phyloP scores from a whole-genome alignment of 2,888 invertebrate genomes.

The Gerris lacustris region DNA sequence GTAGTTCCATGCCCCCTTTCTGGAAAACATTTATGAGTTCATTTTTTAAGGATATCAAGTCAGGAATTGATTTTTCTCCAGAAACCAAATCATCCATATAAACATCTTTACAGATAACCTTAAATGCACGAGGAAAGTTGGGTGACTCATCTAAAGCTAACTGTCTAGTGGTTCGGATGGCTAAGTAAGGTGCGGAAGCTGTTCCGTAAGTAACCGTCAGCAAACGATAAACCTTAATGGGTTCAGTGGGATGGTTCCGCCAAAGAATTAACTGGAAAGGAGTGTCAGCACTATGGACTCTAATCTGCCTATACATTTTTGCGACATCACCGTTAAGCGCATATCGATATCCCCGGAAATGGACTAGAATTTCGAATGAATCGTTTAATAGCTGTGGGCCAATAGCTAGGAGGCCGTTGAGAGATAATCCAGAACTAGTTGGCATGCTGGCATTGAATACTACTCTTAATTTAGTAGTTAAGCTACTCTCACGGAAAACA shows the following conservation, averaged over 20 bases:
- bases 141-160: not conserved
- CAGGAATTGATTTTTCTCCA: not conserved
- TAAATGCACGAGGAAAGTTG: too few relatives aligned
- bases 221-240: not conserved
- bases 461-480: conserved; percentile 31
- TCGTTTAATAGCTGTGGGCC: conserved; percentile 2
- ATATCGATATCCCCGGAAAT: not conserved
- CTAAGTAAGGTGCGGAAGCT: too few relatives aligned
- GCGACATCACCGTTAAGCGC: not conserved
- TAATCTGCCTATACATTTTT: conserved; percentile 5
- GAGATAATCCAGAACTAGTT: conserved; percentile 23
- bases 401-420: conserved; percentile 17
- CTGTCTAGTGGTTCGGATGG: too few relatives aligned
- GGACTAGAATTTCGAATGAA: not conserved
- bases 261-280: not conserved
- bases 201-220: conserved; percentile 4
- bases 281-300: not conserved
- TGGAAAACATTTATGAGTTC: not conserved
- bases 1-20: conserved; percentile 4
- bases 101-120: not conserved
- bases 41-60: not conserved
- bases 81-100: conserved; percentile 1
- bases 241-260: conserved; percentile 1
- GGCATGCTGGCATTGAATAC: conserved; percentile 33
- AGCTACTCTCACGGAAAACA: conserved; percentile 28